phyloP scores from a whole-genome alignment of 1,140 invertebrate genomes.

The Megathymus violae region DNA sequence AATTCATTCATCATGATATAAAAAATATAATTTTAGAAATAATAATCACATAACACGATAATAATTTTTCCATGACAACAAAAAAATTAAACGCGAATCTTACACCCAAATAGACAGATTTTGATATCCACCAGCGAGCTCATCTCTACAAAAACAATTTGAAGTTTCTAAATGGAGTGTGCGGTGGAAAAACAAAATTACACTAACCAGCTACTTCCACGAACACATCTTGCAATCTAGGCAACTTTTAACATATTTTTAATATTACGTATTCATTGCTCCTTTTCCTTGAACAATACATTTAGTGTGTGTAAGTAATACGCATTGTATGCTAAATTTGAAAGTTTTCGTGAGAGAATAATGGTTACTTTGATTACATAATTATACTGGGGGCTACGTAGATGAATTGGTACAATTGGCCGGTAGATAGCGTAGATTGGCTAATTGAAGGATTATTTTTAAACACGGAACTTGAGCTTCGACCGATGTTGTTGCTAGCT shows the following conservation, averaged over 20 bases:
- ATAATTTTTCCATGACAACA: too few species aligned
- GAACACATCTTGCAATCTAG: conserved; percentile 14
- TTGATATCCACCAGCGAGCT: not conserved
- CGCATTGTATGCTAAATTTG: conserved; percentile 25
- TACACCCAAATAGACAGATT: too few species aligned
- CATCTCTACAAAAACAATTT: conserved; percentile 12
- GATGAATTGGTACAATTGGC: conserved; percentile 62
- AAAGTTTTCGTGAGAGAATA: not conserved
- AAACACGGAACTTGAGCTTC: conserved; percentile 44
- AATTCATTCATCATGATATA: too few species aligned
- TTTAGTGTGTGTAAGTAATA: not conserved
- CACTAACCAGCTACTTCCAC: conserved; percentile 33
- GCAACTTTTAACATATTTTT: not conserved
- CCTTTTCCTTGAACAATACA: not conserved
- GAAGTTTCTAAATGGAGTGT: conserved; percentile 35
- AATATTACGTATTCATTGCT: conserved; percentile 23
- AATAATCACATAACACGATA: too few species aligned
- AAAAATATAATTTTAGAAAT: too few species aligned
- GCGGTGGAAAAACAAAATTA: conserved; percentile 43
- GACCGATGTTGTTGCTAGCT: conserved; percentile 13
- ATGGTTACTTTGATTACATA: conserved; percentile 31
- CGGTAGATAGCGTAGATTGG: conserved; percentile 53
- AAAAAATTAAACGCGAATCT: too few species aligned
- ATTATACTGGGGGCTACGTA: conserved; percentile 35
- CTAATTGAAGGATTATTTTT: conserved; percentile 70